These are phyloP conservation scores for Lutjanus campechanus DNA, from an alignment of 2,797 vertebrate species.

Conservation along the genomic window DNA sequence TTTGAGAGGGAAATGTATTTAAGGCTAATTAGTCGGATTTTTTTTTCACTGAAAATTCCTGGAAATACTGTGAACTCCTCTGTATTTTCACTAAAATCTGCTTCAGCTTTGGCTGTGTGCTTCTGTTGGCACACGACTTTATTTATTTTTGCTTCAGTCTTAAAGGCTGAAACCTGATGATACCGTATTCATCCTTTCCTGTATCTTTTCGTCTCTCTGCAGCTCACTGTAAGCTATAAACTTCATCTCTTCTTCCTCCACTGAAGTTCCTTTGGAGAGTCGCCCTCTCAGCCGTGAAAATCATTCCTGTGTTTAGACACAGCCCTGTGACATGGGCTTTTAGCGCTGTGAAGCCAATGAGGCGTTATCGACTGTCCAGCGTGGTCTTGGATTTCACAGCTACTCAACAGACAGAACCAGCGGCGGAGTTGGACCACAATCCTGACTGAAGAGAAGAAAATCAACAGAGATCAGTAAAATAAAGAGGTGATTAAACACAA, in stretches of 20 bases:
- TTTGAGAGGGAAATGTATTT: neutral
- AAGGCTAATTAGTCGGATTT: neutral
- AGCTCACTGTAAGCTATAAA: neutral
- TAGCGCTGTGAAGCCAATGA: slow-evolving; percentile 68
- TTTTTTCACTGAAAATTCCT: neutral
- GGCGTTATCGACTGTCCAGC: slow-evolving; percentile 45
- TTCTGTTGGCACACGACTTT: neutral
- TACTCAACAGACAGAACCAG: slow-evolving; percentile 28
- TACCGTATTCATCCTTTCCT: neutral
- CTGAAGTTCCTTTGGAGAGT: slow-evolving; percentile 39
- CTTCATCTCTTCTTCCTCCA: slow-evolving; percentile 23
- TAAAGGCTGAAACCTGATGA: slow-evolving; percentile 1
- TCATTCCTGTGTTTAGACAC: slow-evolving; percentile 71
- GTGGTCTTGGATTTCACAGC: slow-evolving; percentile 49
- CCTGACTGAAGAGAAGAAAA: slow-evolving; percentile 1
- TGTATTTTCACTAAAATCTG: neutral
- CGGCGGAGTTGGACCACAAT: slow-evolving; percentile 18
- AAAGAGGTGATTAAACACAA: slow-evolving; percentile 37
- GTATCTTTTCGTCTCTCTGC: slow-evolving; percentile 2
- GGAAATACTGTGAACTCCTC: slow-evolving; percentile 4
- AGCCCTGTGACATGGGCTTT: slow-evolving; percentile 70
- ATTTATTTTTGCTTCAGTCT: slow-evolving; percentile 1
- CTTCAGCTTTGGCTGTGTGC: neutral
- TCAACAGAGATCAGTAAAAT: slow-evolving; percentile 32
- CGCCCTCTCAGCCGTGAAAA: slow-evolving; percentile 71